Evolutionary conservation across 2,797 vertebrate species (phyloP), one percentile per base, ranked within the genome.

Genomic region (Falco columbarius): DNA sequence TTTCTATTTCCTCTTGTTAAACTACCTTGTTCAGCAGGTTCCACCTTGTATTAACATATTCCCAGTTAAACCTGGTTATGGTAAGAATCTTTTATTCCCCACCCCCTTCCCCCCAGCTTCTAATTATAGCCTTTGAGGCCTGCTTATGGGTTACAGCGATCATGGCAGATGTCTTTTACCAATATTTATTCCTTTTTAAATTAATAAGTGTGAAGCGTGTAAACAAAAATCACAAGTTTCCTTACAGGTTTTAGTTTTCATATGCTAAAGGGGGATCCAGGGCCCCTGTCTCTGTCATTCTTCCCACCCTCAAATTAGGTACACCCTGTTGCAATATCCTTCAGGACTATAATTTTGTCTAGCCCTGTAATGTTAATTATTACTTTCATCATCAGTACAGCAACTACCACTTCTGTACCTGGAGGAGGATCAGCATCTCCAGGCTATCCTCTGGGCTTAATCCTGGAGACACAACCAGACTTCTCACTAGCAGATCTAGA

Each of bases 291-390:
- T 92, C 66, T 63, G 18, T 22, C 34, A 22, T 81, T 17, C 15
- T 93, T 92, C 19, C 40, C 63, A 67, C 10, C n/a, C 51, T 76
- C 34, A 81, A 73, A 90, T 63, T 70, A 89, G 47, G 40, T 72
- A 67, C 70, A 73, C 21, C 30, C 52, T 52, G 19, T 66, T 86
- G 34, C 15, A 81, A 24, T 66, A 47, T 72, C n/a, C 22, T 81
- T 90, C 62, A 85, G 62, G 91, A 92, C 55, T 79, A 18, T 80
- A 84, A 86, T 90, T 93, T 88, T 86, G 58, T 86, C 21, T 79
- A 66, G 49, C 20, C 12, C 14, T 82, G 47, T 47, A 82, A 86
- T 81, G 76, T 84, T 93, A 86, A 95, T 93, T 87, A 70, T 81
- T 90, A 91, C 89, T 94, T 95, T 84, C 54, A 55, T 55, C 1